A percentile compares a stretch with the other conserved stretches of the same genome.
Evolutionary conservation across 2,888 invertebrate genomes (phyloP).

Genomic region (Calliphora vomitoria): DNA sequence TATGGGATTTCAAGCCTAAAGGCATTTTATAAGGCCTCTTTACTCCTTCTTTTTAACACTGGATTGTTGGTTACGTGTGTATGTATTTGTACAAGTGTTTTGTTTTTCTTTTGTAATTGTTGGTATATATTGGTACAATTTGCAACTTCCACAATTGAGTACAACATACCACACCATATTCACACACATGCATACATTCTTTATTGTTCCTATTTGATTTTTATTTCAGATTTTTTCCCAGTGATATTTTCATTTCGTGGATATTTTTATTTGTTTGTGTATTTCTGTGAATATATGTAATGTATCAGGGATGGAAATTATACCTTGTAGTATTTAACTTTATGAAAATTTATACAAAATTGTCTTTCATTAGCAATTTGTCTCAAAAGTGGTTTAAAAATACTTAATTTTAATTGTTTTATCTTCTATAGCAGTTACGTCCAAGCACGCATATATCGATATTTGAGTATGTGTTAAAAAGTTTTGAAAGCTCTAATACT

Average conservation of each 20-base stretch:
- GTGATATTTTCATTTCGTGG: constrained; percentile 28
- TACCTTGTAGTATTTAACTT: too few species aligned
- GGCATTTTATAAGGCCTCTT: too few species aligned
- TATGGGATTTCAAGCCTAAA: too few species aligned
- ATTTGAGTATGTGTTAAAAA: too few species aligned
- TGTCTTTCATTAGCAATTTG: too few species aligned
- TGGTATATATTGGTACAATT: not conserved
- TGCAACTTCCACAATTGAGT: not conserved
- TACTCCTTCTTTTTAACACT: too few species aligned
- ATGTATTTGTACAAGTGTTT: not conserved
- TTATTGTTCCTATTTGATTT: constrained; percentile 49
- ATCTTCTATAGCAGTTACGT: too few species aligned
- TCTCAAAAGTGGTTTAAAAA: too few species aligned
- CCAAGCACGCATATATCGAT: too few species aligned
- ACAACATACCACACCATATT: not conserved
- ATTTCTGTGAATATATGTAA: not conserved
- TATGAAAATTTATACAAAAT: too few species aligned
- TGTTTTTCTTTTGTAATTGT: not conserved
- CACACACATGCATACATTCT: not conserved
- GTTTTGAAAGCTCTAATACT: too few species aligned
- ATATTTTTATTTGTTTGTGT: constrained; percentile 22
- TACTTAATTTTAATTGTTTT: too few species aligned
- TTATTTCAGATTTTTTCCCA: constrained; percentile 28
- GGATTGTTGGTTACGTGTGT: not conserved
- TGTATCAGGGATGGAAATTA: not conserved